Conservation (phyloP, 2,113 vertebrate species). For the Galbula dea region DNA sequence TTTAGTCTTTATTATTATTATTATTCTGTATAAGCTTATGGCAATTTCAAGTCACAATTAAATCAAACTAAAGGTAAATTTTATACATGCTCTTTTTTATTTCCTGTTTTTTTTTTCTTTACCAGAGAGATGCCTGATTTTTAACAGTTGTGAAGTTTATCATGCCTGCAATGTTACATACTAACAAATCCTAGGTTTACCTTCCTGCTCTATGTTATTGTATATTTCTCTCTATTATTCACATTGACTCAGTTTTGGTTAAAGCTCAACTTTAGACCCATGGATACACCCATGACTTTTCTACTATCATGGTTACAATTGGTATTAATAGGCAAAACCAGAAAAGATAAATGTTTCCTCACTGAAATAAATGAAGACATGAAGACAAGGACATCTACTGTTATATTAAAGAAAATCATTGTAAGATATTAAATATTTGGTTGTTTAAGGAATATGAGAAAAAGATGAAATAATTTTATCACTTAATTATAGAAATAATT, state of each 20-base stretch:
- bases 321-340: accelerated
- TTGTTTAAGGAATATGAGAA: neutral
- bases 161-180: neutral
- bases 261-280: neutral
- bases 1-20: neutral
- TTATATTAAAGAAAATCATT: neutral
- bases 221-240: neutral
- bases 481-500: neutral
- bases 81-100: neutral
- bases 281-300: neutral
- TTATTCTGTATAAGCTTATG: neutral
- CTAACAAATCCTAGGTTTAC: neutral
- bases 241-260: neutral
- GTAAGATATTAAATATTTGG: neutral
- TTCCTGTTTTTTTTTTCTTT: neutral
- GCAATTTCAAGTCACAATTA: neutral
- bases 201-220: neutral
- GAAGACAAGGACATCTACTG: neutral
- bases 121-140: neutral
- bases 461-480: neutral
- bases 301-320: neutral
- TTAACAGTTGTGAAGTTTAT: neutral
- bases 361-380: neutral
- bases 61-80: neutral
- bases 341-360: neutral